Base-by-base conservation (phyloP, 2,888 invertebrate genomes). In the Zygogramma bicolorata region DNA sequence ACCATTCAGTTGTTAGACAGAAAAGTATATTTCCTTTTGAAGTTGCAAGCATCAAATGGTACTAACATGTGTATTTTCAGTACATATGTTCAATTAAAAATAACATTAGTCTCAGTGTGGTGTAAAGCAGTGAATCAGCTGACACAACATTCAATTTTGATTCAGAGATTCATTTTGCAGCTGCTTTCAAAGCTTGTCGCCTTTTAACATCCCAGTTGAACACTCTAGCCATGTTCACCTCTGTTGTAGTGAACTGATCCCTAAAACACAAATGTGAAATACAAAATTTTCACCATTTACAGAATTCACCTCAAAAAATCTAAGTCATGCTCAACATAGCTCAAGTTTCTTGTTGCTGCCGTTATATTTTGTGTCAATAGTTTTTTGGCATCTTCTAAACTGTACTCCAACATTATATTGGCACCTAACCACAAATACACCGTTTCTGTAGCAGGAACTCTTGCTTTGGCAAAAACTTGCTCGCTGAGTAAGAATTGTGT, bases 201-300 rank as follows among this genome's bases (percentile, higher is more conserved):
- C 93, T 92, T 87, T 97, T 98, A 2, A 99, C 97, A 88, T 98
- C 96, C 98, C 98, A 98, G 87, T 99, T 99, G 87, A 96, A 98
- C 25, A 99, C 97, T 85, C 99, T 90, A 31, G 99, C 98, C 97
- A 99, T 98, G 87, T 98, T 99, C 25, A 99, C 99, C 92, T 99
- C 99, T 58, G 97, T 96, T 20, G 98, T 99, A 15, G 99, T 99
- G 84, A 96, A 95, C 88, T 99, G 99, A 89, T 99, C 98, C 84
- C 98, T 94, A 86, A 80, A 90, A 89, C 71, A 13, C 3, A 38
- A 38, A n/a, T n/a, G n/a, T n/a, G n/a, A n/a, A n/a, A n/a, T n/a
- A n/a, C n/a, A n/a, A n/a, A n/a, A n/a, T n/a, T n/a, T 22, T 61
- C 42, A 15, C 25, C 29, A 27, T 7, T 38, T 29, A 10, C 15